These are phyloP conservation scores for Papilio helenus DNA, from an alignment of 1,140 invertebrate genomes.

Conservation along the genomic window DNA sequence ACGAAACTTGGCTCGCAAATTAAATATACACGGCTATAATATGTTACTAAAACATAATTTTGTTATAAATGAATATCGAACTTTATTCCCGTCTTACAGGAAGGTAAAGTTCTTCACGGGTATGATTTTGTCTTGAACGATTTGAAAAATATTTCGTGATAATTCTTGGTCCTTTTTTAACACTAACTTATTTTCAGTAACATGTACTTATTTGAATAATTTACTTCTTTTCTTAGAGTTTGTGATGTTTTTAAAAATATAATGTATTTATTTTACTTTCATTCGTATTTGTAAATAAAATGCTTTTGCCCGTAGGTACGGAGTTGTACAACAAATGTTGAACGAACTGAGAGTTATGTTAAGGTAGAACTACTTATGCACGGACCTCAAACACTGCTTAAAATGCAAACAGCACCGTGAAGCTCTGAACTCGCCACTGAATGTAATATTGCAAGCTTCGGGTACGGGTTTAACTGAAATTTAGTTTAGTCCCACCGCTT, in stretches of 20 bases:
- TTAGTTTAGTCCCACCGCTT: slow-evolving; percentile 4
- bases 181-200: too few relatives aligned
- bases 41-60: background rate
- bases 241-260: too few relatives aligned
- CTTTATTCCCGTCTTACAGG: too few relatives aligned
- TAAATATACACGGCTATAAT: background rate
- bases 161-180: too few relatives aligned
- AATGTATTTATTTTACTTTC: background rate
- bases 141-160: too few relatives aligned
- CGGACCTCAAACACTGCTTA: slow-evolving; percentile 23
- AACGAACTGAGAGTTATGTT: background rate
- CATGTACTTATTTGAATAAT: too few relatives aligned
- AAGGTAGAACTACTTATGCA: slow-evolving; percentile 20
- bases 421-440: slow-evolving; percentile 13
- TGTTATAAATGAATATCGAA: background rate
- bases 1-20: background rate
- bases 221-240: too few relatives aligned
- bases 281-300: slow-evolving; percentile 16
- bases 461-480: slow-evolving; percentile 27
- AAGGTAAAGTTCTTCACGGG: too few relatives aligned
- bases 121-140: too few relatives aligned
- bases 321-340: background rate
- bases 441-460: slow-evolving; percentile 18
- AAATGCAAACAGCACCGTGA: slow-evolving; percentile 14
- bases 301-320: background rate